Base-by-base conservation (phyloP, 2,797 vertebrate genomes). In the Odontamblyopus lacepedii region DNA sequence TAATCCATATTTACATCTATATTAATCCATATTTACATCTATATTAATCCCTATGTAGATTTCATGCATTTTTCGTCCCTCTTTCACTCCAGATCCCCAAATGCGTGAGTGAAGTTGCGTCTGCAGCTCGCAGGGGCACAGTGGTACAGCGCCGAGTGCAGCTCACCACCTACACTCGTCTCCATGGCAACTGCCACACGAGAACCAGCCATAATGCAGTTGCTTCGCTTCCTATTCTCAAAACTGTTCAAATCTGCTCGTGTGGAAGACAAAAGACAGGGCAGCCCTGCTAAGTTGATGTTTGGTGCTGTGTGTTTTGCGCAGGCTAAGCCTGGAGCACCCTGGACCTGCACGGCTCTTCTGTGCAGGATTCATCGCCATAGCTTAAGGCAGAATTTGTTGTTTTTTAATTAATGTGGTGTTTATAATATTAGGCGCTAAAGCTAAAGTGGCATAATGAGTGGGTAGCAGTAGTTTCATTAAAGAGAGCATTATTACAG, bases 101-200 rank as follows among this genome's bases (percentile, higher is more conserved):
- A 67, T 59, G 59, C 38, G 32, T 23, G 67, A 85, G 76, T 26
- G 71, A 78, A 84, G 80, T 89, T 87, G 38, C 61, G 23, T 19
- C 83, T 91, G 90, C 90, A 85, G 89, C 90, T 80, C 86, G 82
- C 82, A 90, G 76, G 44, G 82, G 80, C 72, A 79, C 76, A 87
- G 85, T 79, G 89, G 88, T 88, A 88, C 83, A 87, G 83, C 80
- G 74, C 71, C 57, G 75, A 89, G 88, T 87, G 85, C 82, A 84
- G 88, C 89, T 88, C 86, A 80, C 88, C 92, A 92, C 92, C 92
- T 93, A 93, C 92, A 92, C 91, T 89, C 57, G 83, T 93, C 87
- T 71, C 90, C 92, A 93, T 93, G 88, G 92, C 87, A 93, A 93
- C 92, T 90, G 89, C 87, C 91, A 90, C 88, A 90, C 87, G 84